Percentiles rank a stretch among this genome's conserved stretches.
phyloP scores from a whole-genome alignment of 2,888 invertebrate genomes.

The Onthophagus sagittarius region DNA sequence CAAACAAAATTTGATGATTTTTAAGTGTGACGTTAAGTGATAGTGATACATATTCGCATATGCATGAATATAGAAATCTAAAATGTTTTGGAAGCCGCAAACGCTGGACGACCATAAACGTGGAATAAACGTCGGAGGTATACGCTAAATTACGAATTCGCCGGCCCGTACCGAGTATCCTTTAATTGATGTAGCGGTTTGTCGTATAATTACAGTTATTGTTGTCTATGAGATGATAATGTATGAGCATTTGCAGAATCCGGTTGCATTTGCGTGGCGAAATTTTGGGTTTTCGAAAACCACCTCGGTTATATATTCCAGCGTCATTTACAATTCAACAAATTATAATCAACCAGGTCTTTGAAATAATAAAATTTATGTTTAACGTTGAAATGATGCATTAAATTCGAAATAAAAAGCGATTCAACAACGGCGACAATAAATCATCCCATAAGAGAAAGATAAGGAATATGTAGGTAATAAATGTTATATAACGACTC shows the following conservation, averaged over 20 bases:
- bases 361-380: not conserved
- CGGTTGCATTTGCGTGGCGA: not conserved
- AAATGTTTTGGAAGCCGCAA: not conserved
- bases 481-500: not conserved
- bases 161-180: not conserved
- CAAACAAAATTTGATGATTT: too few relatives aligned
- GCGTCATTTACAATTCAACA: not conserved
- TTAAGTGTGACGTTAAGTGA: too few relatives aligned
- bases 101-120: not conserved
- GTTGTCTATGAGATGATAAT: not conserved
- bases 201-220: not conserved
- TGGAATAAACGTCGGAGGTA: not conserved
- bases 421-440: not conserved
- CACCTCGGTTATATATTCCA: not conserved
- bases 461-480: not conserved
- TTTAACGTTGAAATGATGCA: too few relatives aligned
- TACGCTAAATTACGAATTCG: not conserved
- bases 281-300: not conserved
- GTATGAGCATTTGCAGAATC: not conserved
- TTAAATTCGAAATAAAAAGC: not conserved
- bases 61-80: not conserved
- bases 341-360: not conserved
- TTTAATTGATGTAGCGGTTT: not conserved
- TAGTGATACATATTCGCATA: too few relatives aligned
- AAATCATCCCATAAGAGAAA: not conserved